Evolutionary conservation across 2,888 invertebrate genomes (phyloP).

Genomic region (Himalopsyche tibetana): DNA sequence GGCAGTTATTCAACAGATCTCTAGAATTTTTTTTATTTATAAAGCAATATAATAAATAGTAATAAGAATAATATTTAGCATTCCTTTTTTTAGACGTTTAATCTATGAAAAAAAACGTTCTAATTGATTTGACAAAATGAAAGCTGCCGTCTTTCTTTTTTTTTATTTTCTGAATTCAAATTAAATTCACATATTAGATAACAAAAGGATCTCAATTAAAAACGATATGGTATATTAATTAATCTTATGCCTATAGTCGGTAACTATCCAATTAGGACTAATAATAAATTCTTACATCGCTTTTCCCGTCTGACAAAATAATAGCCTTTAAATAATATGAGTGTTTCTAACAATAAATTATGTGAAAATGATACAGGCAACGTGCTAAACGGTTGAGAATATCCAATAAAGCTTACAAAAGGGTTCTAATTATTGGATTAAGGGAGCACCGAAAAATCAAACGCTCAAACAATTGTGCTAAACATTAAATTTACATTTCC

Average conservation of each 20-base stretch:
- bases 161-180: too few relatives aligned
- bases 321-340: constrained; percentile 22
- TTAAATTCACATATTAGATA: too few relatives aligned
- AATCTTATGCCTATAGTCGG: not conserved
- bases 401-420: not conserved
- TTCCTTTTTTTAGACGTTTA: too few relatives aligned
- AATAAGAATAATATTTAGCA: too few relatives aligned
- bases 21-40: too few relatives aligned
- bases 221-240: not conserved
- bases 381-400: constrained; percentile 19
- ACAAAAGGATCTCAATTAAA: too few relatives aligned
- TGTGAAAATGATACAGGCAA: constrained; percentile 10
- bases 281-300: not conserved
- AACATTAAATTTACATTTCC: too few relatives aligned
- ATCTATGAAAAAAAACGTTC: too few relatives aligned
- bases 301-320: not conserved
- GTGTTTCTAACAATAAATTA: constrained; percentile 26
- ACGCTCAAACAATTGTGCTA: not conserved
- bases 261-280: constrained; percentile 3
- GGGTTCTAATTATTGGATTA: constrained; percentile 14
- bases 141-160: too few relatives aligned
- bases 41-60: too few relatives aligned
- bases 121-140: too few relatives aligned
- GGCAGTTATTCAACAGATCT: too few relatives aligned
- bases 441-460: not conserved